Evolutionary conservation across 2,113 vertebrate genomes (phyloP).

Genomic region (Mastomys natalensis): DNA sequence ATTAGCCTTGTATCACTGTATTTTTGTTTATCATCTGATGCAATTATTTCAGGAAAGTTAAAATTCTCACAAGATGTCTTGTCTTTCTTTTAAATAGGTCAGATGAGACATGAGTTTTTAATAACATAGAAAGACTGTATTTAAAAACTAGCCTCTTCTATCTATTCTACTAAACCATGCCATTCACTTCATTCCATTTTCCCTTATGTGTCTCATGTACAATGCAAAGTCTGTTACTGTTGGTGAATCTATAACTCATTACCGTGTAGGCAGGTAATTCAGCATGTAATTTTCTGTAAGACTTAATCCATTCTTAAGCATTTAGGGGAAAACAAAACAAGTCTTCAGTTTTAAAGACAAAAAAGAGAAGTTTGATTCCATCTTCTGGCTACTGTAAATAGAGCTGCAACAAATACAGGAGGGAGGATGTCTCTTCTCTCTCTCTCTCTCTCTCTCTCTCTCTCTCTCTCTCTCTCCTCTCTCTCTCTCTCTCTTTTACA

Average conservation of each 20-base stretch:
- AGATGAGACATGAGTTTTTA: background rate
- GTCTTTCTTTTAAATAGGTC: background rate
- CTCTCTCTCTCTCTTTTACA: no score
- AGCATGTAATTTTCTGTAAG: background rate
- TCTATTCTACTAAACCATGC: background rate
- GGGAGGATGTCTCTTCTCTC: background rate
- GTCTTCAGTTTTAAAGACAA: background rate
- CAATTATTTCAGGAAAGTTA: slow-evolving; percentile 45
- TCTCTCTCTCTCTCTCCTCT: no score
- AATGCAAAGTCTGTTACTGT: background rate
- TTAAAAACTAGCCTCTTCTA: background rate
- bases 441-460: no score
- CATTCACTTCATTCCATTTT: background rate
- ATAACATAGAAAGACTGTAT: slow-evolving; percentile 11
- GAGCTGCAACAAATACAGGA: background rate
- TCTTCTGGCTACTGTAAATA: background rate
- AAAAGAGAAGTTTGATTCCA: background rate
- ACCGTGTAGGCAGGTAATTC: background rate
- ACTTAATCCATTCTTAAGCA: background rate
- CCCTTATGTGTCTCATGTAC: background rate
- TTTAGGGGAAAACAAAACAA: background rate
- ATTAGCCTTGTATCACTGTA: background rate
- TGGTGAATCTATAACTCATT: slow-evolving; percentile 46
- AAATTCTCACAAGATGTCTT: slow-evolving; percentile 6
- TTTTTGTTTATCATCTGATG: slow-evolving; percentile 25